Base-by-base conservation (phyloP, 2,888 invertebrate species). In the Camptogramma bilineatum region DNA sequence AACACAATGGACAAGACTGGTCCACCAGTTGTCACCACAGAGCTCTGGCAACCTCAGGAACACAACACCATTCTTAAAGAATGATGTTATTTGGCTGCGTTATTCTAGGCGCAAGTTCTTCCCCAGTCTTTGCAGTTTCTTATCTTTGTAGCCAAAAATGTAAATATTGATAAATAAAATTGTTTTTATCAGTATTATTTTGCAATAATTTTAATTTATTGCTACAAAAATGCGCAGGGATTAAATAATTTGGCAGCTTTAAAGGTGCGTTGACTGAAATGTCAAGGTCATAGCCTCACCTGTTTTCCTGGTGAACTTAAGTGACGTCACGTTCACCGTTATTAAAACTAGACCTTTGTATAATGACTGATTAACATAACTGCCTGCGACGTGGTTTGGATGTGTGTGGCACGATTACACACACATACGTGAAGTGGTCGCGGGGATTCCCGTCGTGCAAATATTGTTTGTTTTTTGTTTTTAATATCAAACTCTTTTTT, bases 381-480 rank as follows among this genome's bases (percentile, higher is more conserved):
- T 78, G 71, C 59, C 74, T 48, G 77, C 68, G 65, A 72, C 82
- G 74, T 67, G 57, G 55, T 44, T 13, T 17, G 19, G 46, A 48
- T 69, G 73, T 71, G 69, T 62, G 18, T 42, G 60, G 69, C 70
- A 70, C 59, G 76, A 52, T 69, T 69, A 64, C 17, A 24, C 46
- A 67, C 24, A 44, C 62, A 64, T 68, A 65, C 73, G 66, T 34
- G 62, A 21, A 50, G 54, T 64, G 71, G 70, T 74, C 79, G 80
- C 77, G 76, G 90, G 91, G 81, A 89, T 82, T 88, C 91, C 91
- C 91, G 62, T 68, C 71, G 83, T 72, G 91, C 84, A 83, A 77
- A 68, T 28, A 28, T 39, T 73, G 62, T 69, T 59, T 68, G 58
- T 57, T 62, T 59, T 61, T 60, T 66, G 52, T 66, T 66, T 72